A percentile compares a stretch with the other conserved stretches of the same genome.
Conservation (phyloP, 2,888 invertebrate species). For the Drosophila suboccidentalis region DNA sequence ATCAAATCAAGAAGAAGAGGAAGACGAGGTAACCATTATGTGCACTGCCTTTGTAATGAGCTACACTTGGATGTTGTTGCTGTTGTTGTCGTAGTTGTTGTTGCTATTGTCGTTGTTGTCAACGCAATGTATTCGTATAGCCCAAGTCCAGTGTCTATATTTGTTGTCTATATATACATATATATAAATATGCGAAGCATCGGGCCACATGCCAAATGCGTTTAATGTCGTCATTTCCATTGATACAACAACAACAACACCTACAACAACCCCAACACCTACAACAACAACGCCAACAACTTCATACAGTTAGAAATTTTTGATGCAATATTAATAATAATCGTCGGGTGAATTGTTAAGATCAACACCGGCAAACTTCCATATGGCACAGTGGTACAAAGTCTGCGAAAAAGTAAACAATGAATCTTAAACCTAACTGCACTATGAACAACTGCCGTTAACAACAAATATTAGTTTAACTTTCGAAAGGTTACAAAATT, state of each 20-base stretch:
- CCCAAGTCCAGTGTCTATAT: constrained; percentile 36
- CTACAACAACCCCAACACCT: constrained; percentile 5
- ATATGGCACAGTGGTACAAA: constrained; percentile 44
- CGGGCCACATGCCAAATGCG: constrained; percentile 51
- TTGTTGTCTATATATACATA: constrained; percentile 18
- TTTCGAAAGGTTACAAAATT: background rate
- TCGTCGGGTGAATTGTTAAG: constrained; percentile 27
- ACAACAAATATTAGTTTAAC: background rate
- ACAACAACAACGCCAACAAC: constrained; percentile 18
- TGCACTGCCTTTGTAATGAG: constrained; percentile 83
- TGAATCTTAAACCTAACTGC: background rate
- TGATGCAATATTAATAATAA: constrained; percentile 46
- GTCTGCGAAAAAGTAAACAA: background rate
- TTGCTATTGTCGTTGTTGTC: constrained; percentile 39
- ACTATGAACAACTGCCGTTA: background rate
- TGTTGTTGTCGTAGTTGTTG: constrained; percentile 25
- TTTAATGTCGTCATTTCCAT: constrained; percentile 65
- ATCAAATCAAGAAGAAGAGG: constrained; percentile 15
- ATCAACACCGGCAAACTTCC: constrained; percentile 8
- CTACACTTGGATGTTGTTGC: constrained; percentile 34
- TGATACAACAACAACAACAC: constrained; percentile 36
- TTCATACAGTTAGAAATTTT: constrained; percentile 66
- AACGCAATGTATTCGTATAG: constrained; percentile 33
- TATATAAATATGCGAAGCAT: constrained; percentile 11
- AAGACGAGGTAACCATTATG: constrained; percentile 71